Evolutionary conservation across 2,113 vertebrate species (phyloP).

Genomic region (Pomatorhinus ruficollis): DNA sequence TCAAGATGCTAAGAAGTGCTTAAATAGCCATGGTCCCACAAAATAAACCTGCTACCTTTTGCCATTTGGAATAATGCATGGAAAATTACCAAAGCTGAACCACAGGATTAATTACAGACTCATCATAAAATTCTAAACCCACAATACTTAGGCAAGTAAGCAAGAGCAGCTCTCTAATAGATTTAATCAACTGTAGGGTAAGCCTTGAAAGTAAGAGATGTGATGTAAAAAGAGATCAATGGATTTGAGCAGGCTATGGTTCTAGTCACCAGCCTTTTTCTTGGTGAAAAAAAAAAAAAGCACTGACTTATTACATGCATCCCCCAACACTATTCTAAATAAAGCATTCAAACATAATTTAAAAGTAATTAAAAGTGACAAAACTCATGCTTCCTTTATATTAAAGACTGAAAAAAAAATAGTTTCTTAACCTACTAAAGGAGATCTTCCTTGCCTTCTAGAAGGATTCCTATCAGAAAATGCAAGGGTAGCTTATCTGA

Average conservation of each 20-base stretch:
- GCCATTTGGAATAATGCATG: neutral
- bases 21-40: neutral
- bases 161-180: neutral
- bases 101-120: constrained; percentile 46
- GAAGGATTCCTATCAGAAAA: constrained; percentile 5
- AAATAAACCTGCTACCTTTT: neutral
- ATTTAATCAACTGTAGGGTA: constrained; percentile 14
- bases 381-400: neutral
- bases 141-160: constrained; percentile 5
- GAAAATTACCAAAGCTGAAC: constrained; percentile 11
- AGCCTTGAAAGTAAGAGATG: neutral
- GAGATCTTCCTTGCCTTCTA: neutral
- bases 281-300: neutral
- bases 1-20: neutral
- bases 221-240: neutral
- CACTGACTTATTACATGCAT: neutral
- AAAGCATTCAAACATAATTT: neutral
- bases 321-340: neutral
- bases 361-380: neutral
- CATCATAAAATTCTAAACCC: constrained; percentile 1
- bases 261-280: neutral
- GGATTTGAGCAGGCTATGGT: neutral
- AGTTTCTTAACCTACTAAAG: neutral
- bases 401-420: neutral
- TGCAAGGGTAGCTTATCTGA: neutral